These are phyloP conservation scores for Pipistrellus kuhlii DNA, from an alignment of 2,797 vertebrate genomes.

Conservation along the genomic window DNA sequence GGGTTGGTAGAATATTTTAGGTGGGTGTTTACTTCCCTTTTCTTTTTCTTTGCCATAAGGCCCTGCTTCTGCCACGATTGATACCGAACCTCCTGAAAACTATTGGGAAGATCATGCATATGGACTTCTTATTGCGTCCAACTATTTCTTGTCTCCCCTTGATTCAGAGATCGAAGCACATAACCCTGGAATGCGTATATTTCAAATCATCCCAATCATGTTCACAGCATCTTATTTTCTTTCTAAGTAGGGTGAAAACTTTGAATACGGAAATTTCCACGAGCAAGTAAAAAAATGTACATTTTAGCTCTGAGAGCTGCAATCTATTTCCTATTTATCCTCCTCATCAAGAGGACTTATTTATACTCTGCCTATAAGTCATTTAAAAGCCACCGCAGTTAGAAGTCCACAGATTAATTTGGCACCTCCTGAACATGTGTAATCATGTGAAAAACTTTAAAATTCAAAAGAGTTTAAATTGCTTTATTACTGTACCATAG, in stretches of 20 bases:
- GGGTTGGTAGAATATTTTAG: neutral
- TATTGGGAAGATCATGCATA: neutral
- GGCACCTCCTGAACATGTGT: conserved; percentile 19
- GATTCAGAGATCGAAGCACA: neutral
- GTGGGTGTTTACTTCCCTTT: neutral
- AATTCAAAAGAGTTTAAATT: conserved; percentile 76
- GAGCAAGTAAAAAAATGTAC: conserved; percentile 61
- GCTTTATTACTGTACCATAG: conserved; percentile 73
- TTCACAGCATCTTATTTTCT: conserved; percentile 81
- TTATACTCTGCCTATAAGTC: neutral
- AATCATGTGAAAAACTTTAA: conserved; percentile 57
- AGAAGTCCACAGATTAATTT: conserved; percentile 30
- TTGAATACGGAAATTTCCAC: conserved; percentile 62
- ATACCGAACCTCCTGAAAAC: neutral
- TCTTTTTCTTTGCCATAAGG: neutral
- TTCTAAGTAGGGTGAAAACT: conserved; percentile 59
- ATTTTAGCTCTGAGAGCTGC: neutral
- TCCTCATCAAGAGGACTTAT: neutral
- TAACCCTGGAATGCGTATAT: neutral
- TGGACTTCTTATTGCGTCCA: neutral
- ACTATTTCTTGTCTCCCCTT: neutral
- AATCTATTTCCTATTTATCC: neutral
- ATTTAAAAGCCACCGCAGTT: neutral
- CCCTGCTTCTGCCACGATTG: neutral
- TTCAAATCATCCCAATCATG: conserved; percentile 58